A percentile compares a stretch with the other conserved stretches of the same genome.
phyloP scores from a whole-genome alignment of 2,797 vertebrate genomes.

The Limnodromus scolopaceus region DNA sequence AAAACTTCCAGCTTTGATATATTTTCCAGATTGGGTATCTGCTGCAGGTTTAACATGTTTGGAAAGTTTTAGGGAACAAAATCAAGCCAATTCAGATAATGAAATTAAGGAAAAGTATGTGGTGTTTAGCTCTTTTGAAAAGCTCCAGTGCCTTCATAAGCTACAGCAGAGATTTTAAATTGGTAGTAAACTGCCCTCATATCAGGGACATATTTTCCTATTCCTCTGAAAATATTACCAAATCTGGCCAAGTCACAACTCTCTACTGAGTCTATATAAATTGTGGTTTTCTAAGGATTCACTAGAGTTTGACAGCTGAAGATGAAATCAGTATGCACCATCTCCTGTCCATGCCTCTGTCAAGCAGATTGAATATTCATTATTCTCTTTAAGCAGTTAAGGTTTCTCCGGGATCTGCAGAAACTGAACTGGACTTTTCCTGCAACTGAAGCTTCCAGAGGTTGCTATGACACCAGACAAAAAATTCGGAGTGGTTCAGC shows the following conservation, averaged over 20 bases:
- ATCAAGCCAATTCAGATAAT: background rate
- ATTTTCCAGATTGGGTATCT: background rate
- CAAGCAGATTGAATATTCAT: background rate
- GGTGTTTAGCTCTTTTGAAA: background rate
- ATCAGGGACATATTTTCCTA: background rate
- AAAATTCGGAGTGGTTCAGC: background rate
- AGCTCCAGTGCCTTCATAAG: background rate
- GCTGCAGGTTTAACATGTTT: background rate
- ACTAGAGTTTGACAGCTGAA: background rate
- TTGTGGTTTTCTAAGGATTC: background rate
- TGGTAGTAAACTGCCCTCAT: background rate
- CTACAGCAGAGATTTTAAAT: background rate
- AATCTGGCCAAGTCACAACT: background rate
- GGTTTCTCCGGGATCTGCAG: background rate
- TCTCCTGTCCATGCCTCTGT: background rate
- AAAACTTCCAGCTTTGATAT: background rate
- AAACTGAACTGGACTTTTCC: background rate
- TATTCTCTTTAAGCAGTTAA: background rate
- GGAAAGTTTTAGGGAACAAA: background rate
- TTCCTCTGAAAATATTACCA: background rate
- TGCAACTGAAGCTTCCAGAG: background rate
- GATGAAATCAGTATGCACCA: background rate
- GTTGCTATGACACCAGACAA: background rate
- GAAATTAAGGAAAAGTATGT: conserved; percentile 8
- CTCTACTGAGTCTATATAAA: background rate